Base-by-base conservation (phyloP, 2,797 vertebrate species). In the Neoniphon sammara region DNA sequence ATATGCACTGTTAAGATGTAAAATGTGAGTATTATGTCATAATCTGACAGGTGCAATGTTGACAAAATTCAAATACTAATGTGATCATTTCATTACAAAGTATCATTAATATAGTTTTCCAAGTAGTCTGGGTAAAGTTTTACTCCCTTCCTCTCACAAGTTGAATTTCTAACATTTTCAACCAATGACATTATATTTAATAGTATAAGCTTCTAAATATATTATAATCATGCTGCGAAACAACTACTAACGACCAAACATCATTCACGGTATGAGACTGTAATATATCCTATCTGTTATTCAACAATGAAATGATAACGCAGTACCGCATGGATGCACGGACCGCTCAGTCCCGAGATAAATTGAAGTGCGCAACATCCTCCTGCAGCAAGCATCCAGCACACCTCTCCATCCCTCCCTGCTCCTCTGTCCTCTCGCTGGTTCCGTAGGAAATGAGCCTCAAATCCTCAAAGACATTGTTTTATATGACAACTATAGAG, bases 331-430 rank as follows among this genome's bases (percentile, higher is more conserved):
- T 73, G 85, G 82, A 81, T 81, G 78, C 73, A 53, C 68, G 14
- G 70, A 70, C 42, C 81, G 52, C 81, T 84, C 78, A 78, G 74
- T 85, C 77, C 65, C 49, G 71, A 68, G 89, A 81, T 83, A 91
- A 91, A 92, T 80, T 47, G 66, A 94, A 94, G 92, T 95, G 93
- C 94, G 94, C 94, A 94, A 94, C 92, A 93, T 93, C 89, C 90
- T 92, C 89, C 83, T 78, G 87, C 89, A 83, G 83, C 70, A 80
- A 50, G 66, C 86, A 78, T 80, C 75, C 83, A 76, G 81, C 79
- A 3, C 77, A 73, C 85, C 78, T 89, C 87, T 84, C 73, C 86
- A 83, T 86, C 86, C 82, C 83, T 61, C 56, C 80, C 84, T 74
- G 52, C 74, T 67, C 63, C 62, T 61, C 62, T 44, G 47, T 36